phyloP scores from a whole-genome alignment of 2,888 invertebrate species.

The Anticlea derivata region DNA sequence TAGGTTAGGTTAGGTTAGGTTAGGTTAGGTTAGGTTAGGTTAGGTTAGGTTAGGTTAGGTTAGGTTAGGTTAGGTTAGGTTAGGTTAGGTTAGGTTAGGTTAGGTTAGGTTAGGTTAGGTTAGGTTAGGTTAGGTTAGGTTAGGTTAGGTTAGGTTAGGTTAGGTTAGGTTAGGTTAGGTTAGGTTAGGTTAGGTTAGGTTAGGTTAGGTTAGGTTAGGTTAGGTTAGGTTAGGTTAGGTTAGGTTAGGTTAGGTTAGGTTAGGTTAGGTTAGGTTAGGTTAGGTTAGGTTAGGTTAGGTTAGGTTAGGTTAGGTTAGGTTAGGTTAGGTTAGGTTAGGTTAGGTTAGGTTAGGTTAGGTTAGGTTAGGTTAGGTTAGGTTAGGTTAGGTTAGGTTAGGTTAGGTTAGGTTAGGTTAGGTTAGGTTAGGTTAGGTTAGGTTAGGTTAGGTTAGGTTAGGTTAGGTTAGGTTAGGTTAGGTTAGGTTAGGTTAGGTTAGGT shows the following conservation, averaged over 20 bases:
- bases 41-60: conserved; percentile 34
- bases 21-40: conserved; percentile 30
- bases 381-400: too few species aligned
- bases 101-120: conserved; percentile 35
- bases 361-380: conserved; percentile 27
- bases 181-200: too few species aligned
- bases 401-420: too few species aligned
- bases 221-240: conserved; percentile 33
- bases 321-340: conserved; percentile 32
- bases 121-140: conserved; percentile 31
- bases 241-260: conserved; percentile 33
- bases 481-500: too few species aligned
- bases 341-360: conserved; percentile 29
- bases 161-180: conserved; percentile 23
- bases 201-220: conserved; percentile 32
- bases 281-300: conserved; percentile 38
- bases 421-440: too few species aligned
- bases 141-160: conserved; percentile 33
- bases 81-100: conserved; percentile 32
- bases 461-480: too few species aligned
- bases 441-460: too few species aligned
- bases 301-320: conserved; percentile 35
- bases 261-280: conserved; percentile 38
- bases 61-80: conserved; percentile 35
- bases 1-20: conserved; percentile 34